phyloP scores from a whole-genome alignment of 2,797 vertebrate genomes.

The Buceros bicornis region DNA sequence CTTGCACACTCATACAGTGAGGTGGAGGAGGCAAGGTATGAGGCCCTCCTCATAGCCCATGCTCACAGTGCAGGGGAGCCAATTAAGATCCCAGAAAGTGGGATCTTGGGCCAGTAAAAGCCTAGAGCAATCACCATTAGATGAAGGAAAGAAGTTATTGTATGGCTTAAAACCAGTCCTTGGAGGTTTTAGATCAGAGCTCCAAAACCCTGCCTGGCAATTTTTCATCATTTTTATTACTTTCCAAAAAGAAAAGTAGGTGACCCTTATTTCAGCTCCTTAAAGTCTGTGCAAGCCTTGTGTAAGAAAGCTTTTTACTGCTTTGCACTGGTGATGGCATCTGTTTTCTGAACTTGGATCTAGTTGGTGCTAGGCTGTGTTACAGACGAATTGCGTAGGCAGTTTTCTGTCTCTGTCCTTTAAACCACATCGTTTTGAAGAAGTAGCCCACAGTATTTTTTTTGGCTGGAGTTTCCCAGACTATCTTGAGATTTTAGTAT shows the following conservation, averaged over 20 bases:
- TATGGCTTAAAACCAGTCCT: background rate
- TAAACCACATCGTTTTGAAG: background rate
- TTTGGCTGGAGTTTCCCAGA: background rate
- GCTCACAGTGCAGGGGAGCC: background rate
- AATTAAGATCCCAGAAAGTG: background rate
- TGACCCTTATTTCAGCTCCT: constrained; percentile 32
- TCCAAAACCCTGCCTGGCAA: background rate
- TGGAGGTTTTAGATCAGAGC: background rate
- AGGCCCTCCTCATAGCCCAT: background rate
- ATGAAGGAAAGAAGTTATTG: background rate
- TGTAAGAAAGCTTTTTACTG: background rate
- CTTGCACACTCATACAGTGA: background rate
- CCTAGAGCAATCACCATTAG: background rate
- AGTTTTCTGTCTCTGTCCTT: constrained; percentile 8
- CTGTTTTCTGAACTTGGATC: constrained; percentile 32
- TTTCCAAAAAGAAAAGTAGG: background rate
- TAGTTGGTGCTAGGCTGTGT: background rate
- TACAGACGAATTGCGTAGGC: background rate
- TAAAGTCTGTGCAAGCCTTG: background rate
- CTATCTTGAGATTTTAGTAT: constrained; percentile 18
- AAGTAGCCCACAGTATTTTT: background rate
- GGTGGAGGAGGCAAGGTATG: background rate
- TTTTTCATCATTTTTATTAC: background rate
- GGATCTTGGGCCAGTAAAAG: background rate
- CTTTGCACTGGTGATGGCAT: background rate